Percentiles rank a stretch among this genome's conserved stretches.
Conservation (phyloP, 30 jellyfish, hydroid and myxozoan species). For the Phacellophora camtschatica region DNA sequence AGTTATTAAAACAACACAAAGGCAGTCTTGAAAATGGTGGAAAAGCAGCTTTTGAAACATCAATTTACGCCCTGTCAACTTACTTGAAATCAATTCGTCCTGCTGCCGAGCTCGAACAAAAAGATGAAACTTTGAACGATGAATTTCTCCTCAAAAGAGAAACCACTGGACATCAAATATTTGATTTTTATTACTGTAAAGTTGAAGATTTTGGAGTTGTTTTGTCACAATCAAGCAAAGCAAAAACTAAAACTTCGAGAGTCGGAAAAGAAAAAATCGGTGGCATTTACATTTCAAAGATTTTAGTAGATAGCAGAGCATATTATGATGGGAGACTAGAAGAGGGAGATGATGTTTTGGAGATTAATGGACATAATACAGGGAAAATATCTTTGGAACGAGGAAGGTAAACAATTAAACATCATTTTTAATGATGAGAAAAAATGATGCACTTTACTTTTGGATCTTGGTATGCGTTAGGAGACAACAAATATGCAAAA, state of each 20-base stretch:
- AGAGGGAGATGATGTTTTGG: constrained; percentile 61
- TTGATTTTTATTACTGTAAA: constrained; percentile 69
- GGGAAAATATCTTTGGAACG: constrained; percentile 70
- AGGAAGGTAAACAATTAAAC: constrained; percentile 62
- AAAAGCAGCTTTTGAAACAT: constrained; percentile 53
- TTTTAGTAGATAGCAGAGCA: constrained; percentile 73
- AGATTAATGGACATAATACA: constrained; percentile 74
- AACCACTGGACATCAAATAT: constrained; percentile 19
- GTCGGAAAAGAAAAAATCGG: constrained; percentile 68
- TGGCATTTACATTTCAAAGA: constrained; percentile 32
- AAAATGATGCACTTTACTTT: too few species aligned
- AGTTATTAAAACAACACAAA: constrained; percentile 45
- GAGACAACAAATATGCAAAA: too few species aligned
- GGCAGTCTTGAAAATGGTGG: constrained; percentile 30
- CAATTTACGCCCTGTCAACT: constrained; percentile 72
- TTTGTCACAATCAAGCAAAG: constrained; percentile 49
- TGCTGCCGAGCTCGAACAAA: constrained; percentile 24
- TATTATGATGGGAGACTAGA: constrained; percentile 82
- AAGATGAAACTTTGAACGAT: constrained; percentile 16
- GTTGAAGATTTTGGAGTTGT: constrained; percentile 77
- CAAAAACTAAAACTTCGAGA: constrained; percentile 30
- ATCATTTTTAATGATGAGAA: too few species aligned
- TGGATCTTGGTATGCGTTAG: too few species aligned
- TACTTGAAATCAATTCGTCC: constrained; percentile 68
- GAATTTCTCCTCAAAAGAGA: constrained; percentile 12